Base-by-base conservation (phyloP, 2,113 vertebrate species). In the Loxodonta africana region DNA sequence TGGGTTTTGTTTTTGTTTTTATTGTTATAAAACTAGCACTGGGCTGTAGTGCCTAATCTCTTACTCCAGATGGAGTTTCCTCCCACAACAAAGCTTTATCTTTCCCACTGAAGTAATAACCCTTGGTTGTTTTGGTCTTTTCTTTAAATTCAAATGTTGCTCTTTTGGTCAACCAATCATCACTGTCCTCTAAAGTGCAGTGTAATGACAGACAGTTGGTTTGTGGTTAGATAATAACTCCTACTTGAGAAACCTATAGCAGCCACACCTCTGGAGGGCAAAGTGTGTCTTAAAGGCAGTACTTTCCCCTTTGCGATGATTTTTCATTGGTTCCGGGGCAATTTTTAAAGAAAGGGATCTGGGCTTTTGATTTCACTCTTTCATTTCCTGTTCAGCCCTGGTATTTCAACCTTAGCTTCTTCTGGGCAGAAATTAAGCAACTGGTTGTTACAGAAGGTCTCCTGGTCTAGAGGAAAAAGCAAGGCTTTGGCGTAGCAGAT, bases 151-250 rank as follows among this genome's bases (percentile, higher is more conserved):
- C 84, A 51, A 89, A 83, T 60, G 0, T 86, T 44, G 96, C 89
- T 97, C 30, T 90, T 57, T 83, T 83, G 0, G 9, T 28, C 9
- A 2, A n/a, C 98, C 98, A 96, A 84, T 98, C 87, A 10, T 69
- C 41, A 5, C 63, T 28, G 17, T 20, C 2, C 74, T 21, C 0
- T 65, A 21, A 77, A 88, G 23, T 65, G 93, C 95, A 44, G 81
- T 0, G 67, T 82, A 65, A 87, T 2, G 77, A 95, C 57, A 95
- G 97, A 81, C 14, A 80, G 93, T 95, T 90, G 87, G 95, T 93
- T 92, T 88, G 97, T 74, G 98, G 96, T 69, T 25, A 97, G 98
- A 95, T 97, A 95, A 83, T 67, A 82, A 88, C 91, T 33, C 90
- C 65, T 18, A 23, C 51, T 85, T 12, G 10, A 33, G 84, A 93